Evolutionary conservation across 2,888 invertebrate species (phyloP), one percentile per base, ranked within the genome.

Genomic region (Amphimallon solstitiale): DNA sequence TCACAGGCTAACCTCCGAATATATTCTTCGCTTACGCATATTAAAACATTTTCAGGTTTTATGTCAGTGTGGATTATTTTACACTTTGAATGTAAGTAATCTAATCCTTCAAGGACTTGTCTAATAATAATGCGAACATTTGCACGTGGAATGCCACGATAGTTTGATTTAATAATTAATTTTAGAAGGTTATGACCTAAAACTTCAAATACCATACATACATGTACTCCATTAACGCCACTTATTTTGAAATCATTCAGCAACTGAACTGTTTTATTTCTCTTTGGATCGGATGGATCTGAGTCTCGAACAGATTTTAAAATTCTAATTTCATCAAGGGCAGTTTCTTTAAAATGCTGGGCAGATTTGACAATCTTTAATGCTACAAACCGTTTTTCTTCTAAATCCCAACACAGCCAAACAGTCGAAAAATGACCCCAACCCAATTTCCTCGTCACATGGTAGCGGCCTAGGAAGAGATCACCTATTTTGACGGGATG

Each of bases 351-450:
- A 82, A 99, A 99, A 85, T 99, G 98, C 76, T 94, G 92, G 65
- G 98, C 98, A 76, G 98, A 98, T 85, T 99, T 99, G 63, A 99
- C 98, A 75, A 99, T 97, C 88, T 99, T 99, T 76, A 99, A 88
- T 65, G 99, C 99, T 74, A 97, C 98, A 86, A 98, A 99, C 74
- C 95, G 88, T 81, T 95, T 95, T 78, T 93, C 94, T 79, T 94
- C 92, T 80, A 91, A 88, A 86, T 99, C 98, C 98, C 98, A 98
- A 84, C 97, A 97, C 72, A 99, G 89, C 98, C 99, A 99, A 45
- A 99, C 99, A 6, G 99, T 99, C 54, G 98, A 98, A 85, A 99
- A 99, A 84, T 99, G 98, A 68, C 99, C 99, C 97, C 97, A 97
- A 71, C 98, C 95, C 80, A 96, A 88, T 88, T 99, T 93, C 77